These are phyloP conservation scores for Syngnathus rostellatus DNA, from an alignment of 2,797 vertebrate genomes.

Conservation along the genomic window DNA sequence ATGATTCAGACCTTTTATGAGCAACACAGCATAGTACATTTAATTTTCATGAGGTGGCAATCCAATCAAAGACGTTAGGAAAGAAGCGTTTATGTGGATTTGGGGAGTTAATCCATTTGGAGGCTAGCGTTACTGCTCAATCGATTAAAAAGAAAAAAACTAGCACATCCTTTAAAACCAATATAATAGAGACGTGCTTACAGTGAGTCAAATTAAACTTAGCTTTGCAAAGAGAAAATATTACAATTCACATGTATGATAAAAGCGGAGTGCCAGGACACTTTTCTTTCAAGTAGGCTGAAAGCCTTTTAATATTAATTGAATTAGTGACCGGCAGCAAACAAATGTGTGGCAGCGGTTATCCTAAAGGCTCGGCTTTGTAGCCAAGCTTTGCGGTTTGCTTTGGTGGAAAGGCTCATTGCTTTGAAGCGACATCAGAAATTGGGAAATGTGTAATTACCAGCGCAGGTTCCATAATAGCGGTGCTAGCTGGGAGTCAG, in stretches of 20 bases:
- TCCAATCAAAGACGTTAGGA: slow-evolving; percentile 22
- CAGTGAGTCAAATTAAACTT: slow-evolving; percentile 18
- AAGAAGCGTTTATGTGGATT: slow-evolving; percentile 24
- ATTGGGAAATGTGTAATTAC: slow-evolving; percentile 69
- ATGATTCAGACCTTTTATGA: slow-evolving; percentile 49
- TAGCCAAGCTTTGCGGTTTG: slow-evolving; percentile 28
- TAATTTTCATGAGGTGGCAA: slow-evolving; percentile 17
- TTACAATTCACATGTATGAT: slow-evolving; percentile 19
- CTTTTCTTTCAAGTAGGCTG: slow-evolving; percentile 54
- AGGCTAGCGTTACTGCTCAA: slow-evolving; percentile 7
- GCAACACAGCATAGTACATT: slow-evolving; percentile 18
- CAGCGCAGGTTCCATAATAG: slow-evolving; percentile 58
- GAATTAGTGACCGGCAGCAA: slow-evolving; percentile 68
- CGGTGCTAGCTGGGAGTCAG: slow-evolving; percentile 55
- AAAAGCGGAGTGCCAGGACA: slow-evolving; percentile 29
- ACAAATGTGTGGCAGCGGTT: slow-evolving; percentile 58
- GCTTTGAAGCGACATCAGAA: slow-evolving; percentile 71
- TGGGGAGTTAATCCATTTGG: slow-evolving; percentile 30
- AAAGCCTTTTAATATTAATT: slow-evolving; percentile 59
- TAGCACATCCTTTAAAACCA: slow-evolving; percentile 22
- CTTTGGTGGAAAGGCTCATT: slow-evolving; percentile 47
- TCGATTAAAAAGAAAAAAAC: background rate
- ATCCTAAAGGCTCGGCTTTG: slow-evolving; percentile 63
- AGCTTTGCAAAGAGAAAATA: slow-evolving; percentile 21
- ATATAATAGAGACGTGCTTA: slow-evolving; percentile 8